Base-by-base conservation (phyloP, 2,888 invertebrate genomes). In the Eulithis testata region DNA sequence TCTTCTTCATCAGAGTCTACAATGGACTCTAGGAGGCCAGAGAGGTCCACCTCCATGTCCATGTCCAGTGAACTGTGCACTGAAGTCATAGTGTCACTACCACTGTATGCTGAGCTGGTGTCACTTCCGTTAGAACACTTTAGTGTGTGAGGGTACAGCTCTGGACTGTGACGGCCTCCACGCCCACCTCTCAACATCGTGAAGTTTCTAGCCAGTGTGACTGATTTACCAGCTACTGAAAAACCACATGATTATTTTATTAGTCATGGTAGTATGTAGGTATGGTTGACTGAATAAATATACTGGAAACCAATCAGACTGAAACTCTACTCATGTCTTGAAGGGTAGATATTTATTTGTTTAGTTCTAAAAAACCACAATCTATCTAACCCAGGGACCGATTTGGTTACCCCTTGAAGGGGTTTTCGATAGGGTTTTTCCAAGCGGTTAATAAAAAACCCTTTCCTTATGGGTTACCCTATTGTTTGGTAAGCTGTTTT, bases 1-100 rank as follows among this genome's bases (percentile, higher is more conserved):
- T 98, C 98, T 82, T 98, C 97, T 84, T 98, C 98, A 90, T 99
- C 98, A 51, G 98, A 98, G 89, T 99, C 99, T 7, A 99, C 99
- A 75, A 98, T 96, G 73, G 98, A 98, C 92, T 99, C 99, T 1
- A 97, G 96, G 70, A 99, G 96, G 54, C 99, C 99, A 51, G 97
- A 97, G 66, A 98, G 95, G 88, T 99, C 99, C 60, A 97, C 97
- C 88, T 98, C 98, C 80, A 94, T 94, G 73, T 96, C 96, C 86
- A 95, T 94, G 81, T 96, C 96, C 66, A 96, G 88, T 71, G 97
- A 97, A 81, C 97, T 97, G 86, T 98, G 98, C 65, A 97, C 97
- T 65, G 97, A 97, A 77, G 98, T 97, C 98, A 98, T 98, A 72
- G 98, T 98, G 94, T 98, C 98, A 74, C 98, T 98, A 72, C 98